Conservation (phyloP, 2,113 vertebrate genomes). For the Erpornis zantholeuca region DNA sequence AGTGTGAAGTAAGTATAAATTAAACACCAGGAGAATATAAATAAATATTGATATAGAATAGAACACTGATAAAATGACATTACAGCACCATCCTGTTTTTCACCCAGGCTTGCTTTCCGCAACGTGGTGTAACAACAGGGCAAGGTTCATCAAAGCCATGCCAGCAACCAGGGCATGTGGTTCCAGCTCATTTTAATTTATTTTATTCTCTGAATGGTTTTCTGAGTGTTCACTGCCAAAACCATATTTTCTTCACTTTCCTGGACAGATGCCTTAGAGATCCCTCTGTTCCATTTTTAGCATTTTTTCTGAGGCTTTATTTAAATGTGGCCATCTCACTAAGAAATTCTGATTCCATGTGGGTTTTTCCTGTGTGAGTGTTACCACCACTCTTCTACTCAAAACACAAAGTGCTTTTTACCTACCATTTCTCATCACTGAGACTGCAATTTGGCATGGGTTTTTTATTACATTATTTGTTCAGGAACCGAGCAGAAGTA, state of each 20-base stretch:
- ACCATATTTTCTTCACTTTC: background rate
- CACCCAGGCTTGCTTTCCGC: background rate
- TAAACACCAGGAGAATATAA: background rate
- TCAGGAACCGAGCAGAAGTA: background rate
- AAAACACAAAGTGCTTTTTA: background rate
- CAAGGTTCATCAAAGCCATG: background rate
- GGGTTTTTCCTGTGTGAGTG: background rate
- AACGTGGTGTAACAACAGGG: rapidly evolving
- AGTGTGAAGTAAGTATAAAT: background rate
- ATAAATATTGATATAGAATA: background rate
- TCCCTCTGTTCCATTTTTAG: background rate
- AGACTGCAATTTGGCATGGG: background rate
- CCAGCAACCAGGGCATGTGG: background rate
- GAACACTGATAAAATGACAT: background rate
- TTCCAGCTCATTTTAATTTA: background rate
- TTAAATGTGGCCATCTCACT: background rate
- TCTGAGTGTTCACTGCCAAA: background rate
- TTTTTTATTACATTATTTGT: background rate
- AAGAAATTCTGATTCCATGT: background rate
- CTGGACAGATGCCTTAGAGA: background rate
- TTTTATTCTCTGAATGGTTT: background rate
- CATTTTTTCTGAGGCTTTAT: background rate
- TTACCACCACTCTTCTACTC: background rate
- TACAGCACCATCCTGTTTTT: background rate
- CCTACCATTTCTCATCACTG: background rate